Evolutionary conservation across 2,797 vertebrate species (phyloP).

Genomic region (Falco peregrinus): DNA sequence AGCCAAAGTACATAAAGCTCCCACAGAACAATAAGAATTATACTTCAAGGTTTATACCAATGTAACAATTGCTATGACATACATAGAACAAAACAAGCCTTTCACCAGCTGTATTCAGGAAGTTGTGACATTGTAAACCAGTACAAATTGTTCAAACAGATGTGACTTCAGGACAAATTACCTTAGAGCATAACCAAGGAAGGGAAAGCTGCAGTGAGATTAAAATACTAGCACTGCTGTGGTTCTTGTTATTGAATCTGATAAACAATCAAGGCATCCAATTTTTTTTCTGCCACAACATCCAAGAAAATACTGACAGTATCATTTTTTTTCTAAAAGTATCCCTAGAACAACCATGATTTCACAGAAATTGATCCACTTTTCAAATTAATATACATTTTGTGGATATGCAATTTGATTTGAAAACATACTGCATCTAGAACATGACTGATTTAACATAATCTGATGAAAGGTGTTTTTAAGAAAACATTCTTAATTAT

Average conservation of each 20-base stretch:
- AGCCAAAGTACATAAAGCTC: not conserved
- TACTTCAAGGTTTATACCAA: not conserved
- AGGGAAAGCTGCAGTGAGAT: not conserved
- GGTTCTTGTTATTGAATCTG: not conserved
- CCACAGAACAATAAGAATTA: not conserved
- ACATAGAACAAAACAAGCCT: not conserved
- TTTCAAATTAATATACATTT: not conserved
- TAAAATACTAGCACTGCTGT: not conserved
- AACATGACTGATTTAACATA: not conserved
- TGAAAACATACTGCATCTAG: not conserved
- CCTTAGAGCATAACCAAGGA: not conserved
- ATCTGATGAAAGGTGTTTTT: not conserved
- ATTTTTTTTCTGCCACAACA: not conserved
- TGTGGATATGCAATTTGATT: not conserved
- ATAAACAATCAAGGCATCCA: not conserved
- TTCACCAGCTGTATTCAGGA: not conserved
- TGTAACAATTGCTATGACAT: not conserved
- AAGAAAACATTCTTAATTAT: not conserved
- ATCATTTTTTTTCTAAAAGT: not conserved
- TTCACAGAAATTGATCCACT: not conserved
- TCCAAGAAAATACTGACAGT: not conserved
- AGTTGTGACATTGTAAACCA: not conserved
- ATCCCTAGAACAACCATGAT: not conserved
- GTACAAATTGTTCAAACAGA: not conserved
- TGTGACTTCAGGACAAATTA: not conserved